phyloP scores from a whole-genome alignment of 2,888 invertebrate species.

The Lasioglossum lativentre region DNA sequence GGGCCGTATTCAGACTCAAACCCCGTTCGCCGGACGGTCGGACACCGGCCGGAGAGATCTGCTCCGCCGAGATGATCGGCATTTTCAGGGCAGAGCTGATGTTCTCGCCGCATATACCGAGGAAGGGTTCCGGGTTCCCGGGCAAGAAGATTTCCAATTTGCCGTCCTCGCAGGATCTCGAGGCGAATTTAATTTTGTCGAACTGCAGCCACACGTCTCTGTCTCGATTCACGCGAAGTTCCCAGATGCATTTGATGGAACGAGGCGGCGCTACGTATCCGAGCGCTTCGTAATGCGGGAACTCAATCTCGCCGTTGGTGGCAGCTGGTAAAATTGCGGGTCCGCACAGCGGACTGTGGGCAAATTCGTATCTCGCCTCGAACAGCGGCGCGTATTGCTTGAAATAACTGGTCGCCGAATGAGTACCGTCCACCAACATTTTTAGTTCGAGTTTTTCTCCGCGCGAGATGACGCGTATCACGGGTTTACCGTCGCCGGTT shows the following conservation, averaged over 20 bases:
- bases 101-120: slow-evolving; percentile 94
- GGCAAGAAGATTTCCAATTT: slow-evolving; percentile 93
- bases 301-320: slow-evolving; percentile 94
- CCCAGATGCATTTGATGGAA: slow-evolving; percentile 90
- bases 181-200: slow-evolving; percentile 94
- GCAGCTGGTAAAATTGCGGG: slow-evolving; percentile 92
- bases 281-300: slow-evolving; percentile 93
- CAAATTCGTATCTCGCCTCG: slow-evolving; percentile 94
- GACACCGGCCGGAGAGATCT: slow-evolving; percentile 85
- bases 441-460: slow-evolving; percentile 93
- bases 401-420: slow-evolving; percentile 94
- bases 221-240: slow-evolving; percentile 92
- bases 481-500: slow-evolving; percentile 82
- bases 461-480: slow-evolving; percentile 90
- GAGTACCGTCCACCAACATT: slow-evolving; percentile 93
- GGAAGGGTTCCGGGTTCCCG: slow-evolving; percentile 89
- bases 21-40: background rate
- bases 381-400: slow-evolving; percentile 94
- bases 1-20: background rate
- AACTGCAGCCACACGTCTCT: slow-evolving; percentile 95
- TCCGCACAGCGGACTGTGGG: slow-evolving; percentile 95
- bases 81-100: slow-evolving; percentile 92
- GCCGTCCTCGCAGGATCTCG: slow-evolving; percentile 94
- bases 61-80: slow-evolving; percentile 92
- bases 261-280: slow-evolving; percentile 85